A percentile compares a stretch with the other conserved stretches of the same genome.
Evolutionary conservation across 2,888 invertebrate species (phyloP).

Genomic region (Carterocephalus palaemon): DNA sequence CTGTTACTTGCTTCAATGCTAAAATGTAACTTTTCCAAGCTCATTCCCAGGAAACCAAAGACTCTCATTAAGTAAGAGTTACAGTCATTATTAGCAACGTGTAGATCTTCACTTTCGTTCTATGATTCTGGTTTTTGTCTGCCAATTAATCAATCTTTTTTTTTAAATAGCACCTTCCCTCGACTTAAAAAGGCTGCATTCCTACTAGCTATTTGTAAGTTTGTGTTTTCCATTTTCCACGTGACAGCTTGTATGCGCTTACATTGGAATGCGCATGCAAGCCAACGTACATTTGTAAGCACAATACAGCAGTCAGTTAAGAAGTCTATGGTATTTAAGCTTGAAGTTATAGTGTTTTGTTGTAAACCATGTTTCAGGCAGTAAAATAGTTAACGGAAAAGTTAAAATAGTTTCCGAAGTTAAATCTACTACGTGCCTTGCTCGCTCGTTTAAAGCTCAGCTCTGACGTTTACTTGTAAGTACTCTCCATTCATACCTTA

Average conservation of each 20-base stretch:
- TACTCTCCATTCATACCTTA: slow-evolving; percentile 70
- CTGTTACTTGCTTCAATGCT: slow-evolving; percentile 58
- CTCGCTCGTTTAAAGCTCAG: slow-evolving; percentile 59
- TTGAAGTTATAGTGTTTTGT: slow-evolving; percentile 41
- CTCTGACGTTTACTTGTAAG: slow-evolving; percentile 61
- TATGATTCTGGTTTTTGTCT: no score
- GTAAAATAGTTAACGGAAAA: slow-evolving; percentile 59
- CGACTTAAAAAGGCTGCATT: no score
- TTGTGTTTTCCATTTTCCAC: no score
- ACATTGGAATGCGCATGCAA: slow-evolving; percentile 8
- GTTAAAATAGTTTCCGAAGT: slow-evolving; percentile 49
- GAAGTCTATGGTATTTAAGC: slow-evolving; percentile 34
- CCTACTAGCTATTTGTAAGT: no score
- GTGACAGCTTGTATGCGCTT: not conserved
- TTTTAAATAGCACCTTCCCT: no score
- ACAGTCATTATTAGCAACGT: slow-evolving; percentile 8
- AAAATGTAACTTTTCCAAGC: slow-evolving; percentile 47
- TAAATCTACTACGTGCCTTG: slow-evolving; percentile 61
- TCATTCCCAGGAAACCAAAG: slow-evolving; percentile 5
- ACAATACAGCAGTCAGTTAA: slow-evolving; percentile 23
- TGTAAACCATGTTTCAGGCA: slow-evolving; percentile 48
- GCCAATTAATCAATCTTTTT: no score
- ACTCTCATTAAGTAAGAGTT: no score
- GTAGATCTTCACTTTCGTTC: slow-evolving; percentile 7
- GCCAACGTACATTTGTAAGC: not conserved